phyloP scores from a whole-genome alignment of 2,888 invertebrate species.

The Melitaea athalia region DNA sequence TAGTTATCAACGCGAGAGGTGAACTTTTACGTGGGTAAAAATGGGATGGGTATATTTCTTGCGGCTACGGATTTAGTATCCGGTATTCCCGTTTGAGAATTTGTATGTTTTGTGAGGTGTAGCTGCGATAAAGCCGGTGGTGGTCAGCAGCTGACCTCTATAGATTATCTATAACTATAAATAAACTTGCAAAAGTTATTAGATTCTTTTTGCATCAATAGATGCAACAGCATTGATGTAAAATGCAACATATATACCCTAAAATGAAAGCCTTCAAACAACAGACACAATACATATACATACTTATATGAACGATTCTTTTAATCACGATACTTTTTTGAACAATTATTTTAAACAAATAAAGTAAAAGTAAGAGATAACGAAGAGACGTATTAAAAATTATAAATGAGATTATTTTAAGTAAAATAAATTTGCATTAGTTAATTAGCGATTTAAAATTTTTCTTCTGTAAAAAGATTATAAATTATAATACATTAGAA shows the following conservation, averaged over 20 bases:
- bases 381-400: too few relatives aligned
- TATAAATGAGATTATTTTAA: too few relatives aligned
- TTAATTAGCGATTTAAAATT: too few relatives aligned
- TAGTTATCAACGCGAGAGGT: conserved; percentile 42
- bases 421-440: too few relatives aligned
- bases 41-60: conserved; percentile 55
- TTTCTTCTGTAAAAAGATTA: not conserved
- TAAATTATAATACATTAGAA: not conserved
- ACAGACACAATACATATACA: too few relatives aligned
- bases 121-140: conserved; percentile 54
- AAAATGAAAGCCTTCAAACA: too few relatives aligned
- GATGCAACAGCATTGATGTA: too few relatives aligned
- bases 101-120: conserved; percentile 61
- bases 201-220: not conserved
- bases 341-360: too few relatives aligned
- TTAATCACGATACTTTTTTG: too few relatives aligned
- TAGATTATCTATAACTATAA: conserved; percentile 45
- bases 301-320: too few relatives aligned
- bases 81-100: conserved; percentile 75
- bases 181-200: conserved; percentile 14
- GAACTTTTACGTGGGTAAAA: conserved; percentile 43
- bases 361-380: too few relatives aligned
- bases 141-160: conserved; percentile 64
- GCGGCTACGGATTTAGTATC: conserved; percentile 54
- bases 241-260: too few relatives aligned